phyloP scores from a whole-genome alignment of 2,113 vertebrate genomes.

The Python bivittatus region DNA sequence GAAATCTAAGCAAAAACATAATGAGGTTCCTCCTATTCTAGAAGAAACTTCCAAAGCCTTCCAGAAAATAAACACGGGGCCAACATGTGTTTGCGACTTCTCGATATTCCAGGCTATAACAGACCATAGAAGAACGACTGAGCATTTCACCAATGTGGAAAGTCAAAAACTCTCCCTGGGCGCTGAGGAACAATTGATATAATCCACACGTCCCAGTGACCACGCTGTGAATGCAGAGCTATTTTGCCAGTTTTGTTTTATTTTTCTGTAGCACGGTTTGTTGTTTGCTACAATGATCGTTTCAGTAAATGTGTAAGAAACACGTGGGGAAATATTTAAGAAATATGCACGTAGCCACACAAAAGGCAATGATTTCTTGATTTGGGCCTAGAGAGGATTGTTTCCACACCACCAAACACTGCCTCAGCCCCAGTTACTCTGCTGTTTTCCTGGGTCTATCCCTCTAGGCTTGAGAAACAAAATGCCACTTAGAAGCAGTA shows the following conservation, averaged over 20 bases:
- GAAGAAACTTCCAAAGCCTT: background rate
- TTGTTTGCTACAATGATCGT: background rate
- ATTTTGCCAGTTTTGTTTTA: background rate
- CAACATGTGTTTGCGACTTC: background rate
- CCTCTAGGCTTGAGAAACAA: background rate
- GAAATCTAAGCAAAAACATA: background rate
- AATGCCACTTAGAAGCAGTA: background rate
- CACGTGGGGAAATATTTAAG: background rate
- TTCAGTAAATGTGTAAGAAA: background rate
- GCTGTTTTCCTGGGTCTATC: background rate
- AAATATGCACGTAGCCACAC: background rate
- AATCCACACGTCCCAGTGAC: background rate
- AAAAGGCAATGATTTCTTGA: background rate
- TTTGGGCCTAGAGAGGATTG: background rate
- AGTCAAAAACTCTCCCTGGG: background rate
- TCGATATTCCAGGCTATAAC: background rate
- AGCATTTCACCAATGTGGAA: background rate
- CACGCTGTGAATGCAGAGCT: background rate
- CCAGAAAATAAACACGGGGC: background rate
- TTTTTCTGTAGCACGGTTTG: background rate
- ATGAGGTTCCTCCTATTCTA: background rate
- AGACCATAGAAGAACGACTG: background rate
- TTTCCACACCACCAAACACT: too few relatives aligned
- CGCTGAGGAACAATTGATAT: background rate
- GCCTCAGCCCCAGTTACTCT: background rate